Evolutionary conservation across 2,797 vertebrate species (phyloP).

Genomic region (Thaleichthys pacificus): DNA sequence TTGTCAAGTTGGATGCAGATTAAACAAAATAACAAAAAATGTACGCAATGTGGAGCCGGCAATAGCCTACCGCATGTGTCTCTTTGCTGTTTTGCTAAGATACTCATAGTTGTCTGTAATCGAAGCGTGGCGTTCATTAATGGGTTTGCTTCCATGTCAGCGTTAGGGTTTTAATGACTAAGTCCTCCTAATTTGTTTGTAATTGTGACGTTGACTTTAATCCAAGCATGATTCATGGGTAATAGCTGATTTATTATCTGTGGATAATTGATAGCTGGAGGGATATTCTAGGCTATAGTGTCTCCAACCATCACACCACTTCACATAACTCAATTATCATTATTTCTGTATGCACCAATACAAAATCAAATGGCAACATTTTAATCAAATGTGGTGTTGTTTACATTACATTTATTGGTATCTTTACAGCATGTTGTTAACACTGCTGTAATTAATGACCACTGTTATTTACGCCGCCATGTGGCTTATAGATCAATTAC

Average conservation of each 20-base stretch:
- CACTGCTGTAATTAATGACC: not conserved
- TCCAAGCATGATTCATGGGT: not conserved
- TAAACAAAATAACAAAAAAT: too few species aligned
- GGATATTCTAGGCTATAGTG: too few species aligned
- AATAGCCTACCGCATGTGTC: not conserved
- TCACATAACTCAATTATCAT: not conserved
- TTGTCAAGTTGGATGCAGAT: not conserved
- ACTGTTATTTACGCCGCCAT: not conserved
- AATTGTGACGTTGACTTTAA: not conserved
- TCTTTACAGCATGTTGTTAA: not conserved
- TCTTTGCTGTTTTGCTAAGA: not conserved
- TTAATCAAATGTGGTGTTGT: not conserved
- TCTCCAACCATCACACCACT: not conserved
- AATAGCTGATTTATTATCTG: not conserved
- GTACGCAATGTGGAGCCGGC: too few species aligned
- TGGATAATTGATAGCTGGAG: not conserved
- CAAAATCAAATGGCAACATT: not conserved
- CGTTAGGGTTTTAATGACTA: not conserved
- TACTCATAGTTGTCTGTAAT: not conserved
- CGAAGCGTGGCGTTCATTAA: not conserved
- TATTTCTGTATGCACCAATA: not conserved
- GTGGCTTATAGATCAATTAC: constrained; percentile 1
- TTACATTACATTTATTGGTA: too few species aligned
- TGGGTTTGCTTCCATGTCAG: not conserved
- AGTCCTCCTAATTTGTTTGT: not conserved